Conservation (phyloP, 2,113 vertebrate species). For the Anser cygnoides region DNA sequence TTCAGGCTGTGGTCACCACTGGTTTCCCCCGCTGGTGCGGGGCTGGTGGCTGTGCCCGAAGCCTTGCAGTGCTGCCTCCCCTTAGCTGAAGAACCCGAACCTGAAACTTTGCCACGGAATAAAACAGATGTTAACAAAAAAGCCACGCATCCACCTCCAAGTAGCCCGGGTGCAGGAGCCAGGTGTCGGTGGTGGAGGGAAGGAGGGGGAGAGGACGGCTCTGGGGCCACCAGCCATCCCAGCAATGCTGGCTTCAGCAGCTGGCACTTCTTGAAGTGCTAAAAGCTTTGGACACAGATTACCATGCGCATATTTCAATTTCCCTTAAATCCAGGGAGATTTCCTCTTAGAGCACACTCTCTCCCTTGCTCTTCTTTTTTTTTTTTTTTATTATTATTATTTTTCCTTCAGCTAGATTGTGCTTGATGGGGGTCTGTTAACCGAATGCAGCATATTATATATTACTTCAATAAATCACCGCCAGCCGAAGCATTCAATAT, state of each 20-base stretch:
- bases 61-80: accelerated
- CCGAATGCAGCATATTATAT: constrained; percentile 53
- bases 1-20: background rate
- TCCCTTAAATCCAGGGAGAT: constrained; percentile 50
- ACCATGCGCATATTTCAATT: constrained; percentile 26
- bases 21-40: background rate
- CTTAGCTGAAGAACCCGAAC: background rate
- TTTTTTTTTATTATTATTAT: background rate
- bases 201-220: background rate
- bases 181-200: background rate
- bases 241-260: background rate
- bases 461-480: constrained; percentile 58
- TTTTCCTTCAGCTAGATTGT: constrained; percentile 14
- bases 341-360: background rate
- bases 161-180: background rate
- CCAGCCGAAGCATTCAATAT: constrained; percentile 47
- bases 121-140: background rate
- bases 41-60: background rate
- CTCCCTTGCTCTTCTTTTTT: background rate
- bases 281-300: constrained; percentile 57
- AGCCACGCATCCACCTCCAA: background rate
- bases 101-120: background rate
- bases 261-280: constrained; percentile 33
- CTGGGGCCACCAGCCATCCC: background rate
- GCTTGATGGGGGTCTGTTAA: constrained; percentile 51